These are phyloP conservation scores for Pollenia angustigena DNA, from an alignment of 2,888 invertebrate species.

Conservation along the genomic window DNA sequence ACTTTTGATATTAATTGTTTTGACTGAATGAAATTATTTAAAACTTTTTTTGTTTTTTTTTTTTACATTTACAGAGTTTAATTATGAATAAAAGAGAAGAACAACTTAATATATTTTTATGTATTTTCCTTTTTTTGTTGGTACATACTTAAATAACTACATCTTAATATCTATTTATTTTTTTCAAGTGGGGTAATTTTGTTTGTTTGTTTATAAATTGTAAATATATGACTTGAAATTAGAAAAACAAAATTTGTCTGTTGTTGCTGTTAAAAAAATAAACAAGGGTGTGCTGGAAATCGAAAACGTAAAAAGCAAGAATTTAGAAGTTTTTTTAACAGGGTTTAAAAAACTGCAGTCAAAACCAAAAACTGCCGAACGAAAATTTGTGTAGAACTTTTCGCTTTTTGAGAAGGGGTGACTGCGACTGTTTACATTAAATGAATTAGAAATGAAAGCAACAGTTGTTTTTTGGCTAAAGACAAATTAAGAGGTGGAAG, in stretches of 20 bases:
- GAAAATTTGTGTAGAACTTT: too few relatives aligned
- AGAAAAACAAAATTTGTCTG: slow-evolving; percentile 15
- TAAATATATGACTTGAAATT: slow-evolving; percentile 37
- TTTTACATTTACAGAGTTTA: slow-evolving; percentile 56
- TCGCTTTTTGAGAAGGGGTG: too few relatives aligned
- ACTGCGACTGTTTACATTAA: too few relatives aligned
- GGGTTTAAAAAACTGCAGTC: too few relatives aligned
- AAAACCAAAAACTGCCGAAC: too few relatives aligned
- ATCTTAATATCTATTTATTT: slow-evolving; percentile 58
- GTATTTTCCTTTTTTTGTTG: slow-evolving; percentile 32
- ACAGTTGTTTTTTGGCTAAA: too few relatives aligned
- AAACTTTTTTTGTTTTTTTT: slow-evolving; percentile 19
- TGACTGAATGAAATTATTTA: slow-evolving; percentile 45
- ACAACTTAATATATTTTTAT: slow-evolving; percentile 55
- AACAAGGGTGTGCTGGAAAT: too few relatives aligned
- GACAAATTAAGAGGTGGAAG: too few relatives aligned
- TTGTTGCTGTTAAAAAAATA: not conserved
- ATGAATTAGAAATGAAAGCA: too few relatives aligned
- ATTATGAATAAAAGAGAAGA: slow-evolving; percentile 56
- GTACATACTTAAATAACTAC: slow-evolving; percentile 50
- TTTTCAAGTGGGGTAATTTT: slow-evolving; percentile 40
- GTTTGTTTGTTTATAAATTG: not conserved
- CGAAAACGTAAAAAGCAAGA: too few relatives aligned
- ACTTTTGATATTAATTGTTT: slow-evolving; percentile 38
- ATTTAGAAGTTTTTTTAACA: too few relatives aligned